These are phyloP conservation scores for Metridium senile DNA, from an alignment of 92 coral and sea anemone species.

Conservation along the genomic window DNA sequence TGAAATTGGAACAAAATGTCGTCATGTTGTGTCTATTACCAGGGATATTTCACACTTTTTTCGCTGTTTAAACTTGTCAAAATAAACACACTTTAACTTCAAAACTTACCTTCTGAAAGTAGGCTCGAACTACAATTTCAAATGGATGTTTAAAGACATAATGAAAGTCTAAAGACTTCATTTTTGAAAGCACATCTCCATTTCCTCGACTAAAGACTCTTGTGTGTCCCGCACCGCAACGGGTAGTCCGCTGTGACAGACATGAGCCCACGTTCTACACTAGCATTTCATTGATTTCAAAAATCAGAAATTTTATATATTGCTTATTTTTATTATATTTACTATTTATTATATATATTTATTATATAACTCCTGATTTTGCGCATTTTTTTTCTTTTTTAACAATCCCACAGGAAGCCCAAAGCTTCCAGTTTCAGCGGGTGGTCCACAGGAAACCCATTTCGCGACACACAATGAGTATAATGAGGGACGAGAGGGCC, in stretches of 20 bases:
- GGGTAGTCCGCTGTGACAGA: neutral
- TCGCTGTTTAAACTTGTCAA: neutral
- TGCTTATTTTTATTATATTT: no score
- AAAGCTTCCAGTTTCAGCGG: neutral
- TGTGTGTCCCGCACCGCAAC: neutral
- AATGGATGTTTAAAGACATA: constrained; percentile 89
- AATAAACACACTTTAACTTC: neutral
- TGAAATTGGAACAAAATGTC: constrained; percentile 22
- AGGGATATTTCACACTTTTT: neutral
- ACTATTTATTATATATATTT: no score
- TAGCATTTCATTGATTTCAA: no score
- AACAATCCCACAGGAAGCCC: neutral
- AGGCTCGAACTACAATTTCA: constrained; percentile 81
- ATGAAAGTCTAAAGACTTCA: constrained; percentile 63
- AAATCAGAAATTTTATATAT: no score
- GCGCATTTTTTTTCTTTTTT: neutral
- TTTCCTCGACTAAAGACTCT: neutral
- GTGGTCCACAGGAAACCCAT: constrained; percentile 15
- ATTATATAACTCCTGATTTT: no score
- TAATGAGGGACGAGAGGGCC: constrained; percentile 16
- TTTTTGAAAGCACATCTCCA: neutral
- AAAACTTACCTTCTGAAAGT: constrained; percentile 83
- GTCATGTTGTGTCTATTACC: no score
- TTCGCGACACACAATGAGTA: neutral
- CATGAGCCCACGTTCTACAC: constrained; percentile 5